phyloP scores from a whole-genome alignment of 2,888 invertebrate species.

The Automeris io region DNA sequence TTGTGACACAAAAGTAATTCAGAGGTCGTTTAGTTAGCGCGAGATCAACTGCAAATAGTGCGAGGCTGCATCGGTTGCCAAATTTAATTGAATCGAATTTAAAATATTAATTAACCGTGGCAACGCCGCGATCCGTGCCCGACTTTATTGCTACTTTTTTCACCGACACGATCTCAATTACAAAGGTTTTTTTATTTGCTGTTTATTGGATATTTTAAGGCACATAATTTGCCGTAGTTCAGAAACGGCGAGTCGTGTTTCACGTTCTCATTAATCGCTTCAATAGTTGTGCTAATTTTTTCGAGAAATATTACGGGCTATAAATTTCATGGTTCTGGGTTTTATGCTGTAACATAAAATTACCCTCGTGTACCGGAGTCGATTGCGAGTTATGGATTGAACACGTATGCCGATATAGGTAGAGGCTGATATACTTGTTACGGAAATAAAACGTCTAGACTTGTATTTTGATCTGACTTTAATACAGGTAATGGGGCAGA shows the following conservation, averaged over 20 bases:
- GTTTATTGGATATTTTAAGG: slow-evolving; percentile 60
- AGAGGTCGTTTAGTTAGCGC: slow-evolving; percentile 31
- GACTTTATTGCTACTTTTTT: slow-evolving; percentile 58
- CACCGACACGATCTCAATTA: slow-evolving; percentile 54
- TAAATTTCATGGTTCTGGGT: slow-evolving; percentile 58
- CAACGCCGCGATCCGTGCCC: slow-evolving; percentile 35
- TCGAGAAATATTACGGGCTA: slow-evolving; percentile 56
- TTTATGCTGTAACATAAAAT: slow-evolving; percentile 55
- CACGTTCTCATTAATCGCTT: slow-evolving; percentile 71
- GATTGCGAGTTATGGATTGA: slow-evolving; percentile 47
- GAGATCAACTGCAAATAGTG: slow-evolving; percentile 28
- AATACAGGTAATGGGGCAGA: background rate
- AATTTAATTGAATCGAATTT: slow-evolving; percentile 64
- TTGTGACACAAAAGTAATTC: slow-evolving; percentile 32
- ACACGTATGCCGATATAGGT: slow-evolving; percentile 24
- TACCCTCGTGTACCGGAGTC: slow-evolving; percentile 39
- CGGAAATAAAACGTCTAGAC: slow-evolving; percentile 15
- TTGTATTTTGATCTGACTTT: slow-evolving; percentile 1
- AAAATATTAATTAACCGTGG: slow-evolving; percentile 63
- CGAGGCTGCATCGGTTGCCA: slow-evolving; percentile 36
- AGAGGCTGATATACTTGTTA: slow-evolving; percentile 23
- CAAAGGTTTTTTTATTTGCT: slow-evolving; percentile 41
- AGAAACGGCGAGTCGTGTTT: slow-evolving; percentile 57
- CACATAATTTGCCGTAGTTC: slow-evolving; percentile 60
- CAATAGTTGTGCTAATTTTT: slow-evolving; percentile 71